phyloP scores from a whole-genome alignment of 1,140 invertebrate genomes.

The Temnothorax nylanderi region DNA sequence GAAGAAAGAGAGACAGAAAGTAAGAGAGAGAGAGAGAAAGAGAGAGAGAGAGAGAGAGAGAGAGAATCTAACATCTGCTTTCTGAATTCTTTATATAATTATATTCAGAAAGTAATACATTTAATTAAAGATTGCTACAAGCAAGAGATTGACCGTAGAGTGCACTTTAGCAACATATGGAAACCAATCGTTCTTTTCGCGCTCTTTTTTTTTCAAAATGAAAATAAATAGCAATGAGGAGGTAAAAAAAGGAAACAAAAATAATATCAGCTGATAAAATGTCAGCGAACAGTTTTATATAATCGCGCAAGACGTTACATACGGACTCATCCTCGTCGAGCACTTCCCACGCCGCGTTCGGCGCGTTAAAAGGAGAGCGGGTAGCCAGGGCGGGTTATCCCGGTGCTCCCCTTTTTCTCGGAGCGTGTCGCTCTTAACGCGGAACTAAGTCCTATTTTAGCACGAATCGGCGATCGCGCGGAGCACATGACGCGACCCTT shows the following conservation, averaged over 20 bases:
- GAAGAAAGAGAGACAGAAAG: no score
- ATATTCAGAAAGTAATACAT: not conserved
- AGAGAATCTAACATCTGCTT: not conserved
- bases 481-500: slow-evolving; percentile 67
- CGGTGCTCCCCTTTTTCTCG: not conserved
- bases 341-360: not conserved
- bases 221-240: not conserved
- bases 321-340: not conserved
- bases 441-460: slow-evolving; percentile 68
- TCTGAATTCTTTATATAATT: not conserved
- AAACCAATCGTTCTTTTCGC: not conserved
- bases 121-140: not conserved
- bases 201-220: not conserved
- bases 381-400: not conserved
- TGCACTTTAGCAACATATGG: not conserved
- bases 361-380: not conserved
- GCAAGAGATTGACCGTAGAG: not conserved
- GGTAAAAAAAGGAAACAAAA: not conserved
- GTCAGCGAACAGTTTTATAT: slow-evolving; percentile 23
- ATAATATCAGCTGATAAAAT: slow-evolving; percentile 24
- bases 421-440: slow-evolving; percentile 45
- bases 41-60: no score
- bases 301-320: not conserved
- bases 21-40: no score
- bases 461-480: slow-evolving; percentile 63